Base-by-base conservation (phyloP, 2,113 vertebrate species). In the Tenrec ecaudatus region DNA sequence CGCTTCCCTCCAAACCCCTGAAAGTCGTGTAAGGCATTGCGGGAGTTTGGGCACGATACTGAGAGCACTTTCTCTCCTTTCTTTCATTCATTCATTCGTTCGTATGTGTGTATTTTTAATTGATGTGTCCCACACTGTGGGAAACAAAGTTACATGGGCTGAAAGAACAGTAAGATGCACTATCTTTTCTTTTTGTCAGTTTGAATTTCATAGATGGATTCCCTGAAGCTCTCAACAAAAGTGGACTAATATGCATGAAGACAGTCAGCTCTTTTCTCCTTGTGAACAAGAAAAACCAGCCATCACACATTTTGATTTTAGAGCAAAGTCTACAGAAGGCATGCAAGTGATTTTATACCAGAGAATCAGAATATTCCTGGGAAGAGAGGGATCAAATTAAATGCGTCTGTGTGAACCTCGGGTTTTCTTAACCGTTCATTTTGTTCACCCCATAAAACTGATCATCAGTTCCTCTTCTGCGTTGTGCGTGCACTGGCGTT, bases 161-260 rank as follows among this genome's bases (percentile, higher is more conserved):
- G 20, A 75, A 73, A 85, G 76, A 58, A 86, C 27, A 86, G 16
- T 60, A 75, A 93, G 47, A 79, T 33, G n/a, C 12, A 38, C 68
- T 73, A 36, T 23, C 82, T 53, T 83, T 86, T 64, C 87, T 91
- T 86, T 64, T 14, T 73, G 19, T 76, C 78, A 68, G 5, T 66
- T 87, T 66, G 29, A 47, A 78, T 82, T 88, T 94, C 86, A 89
- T 0, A 91, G 83, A 71, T 73, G 66, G 87, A 86, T 81, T 86
- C 81, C 88, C 84, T 91, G 68, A 88, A 92, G 88, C 66, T 90
- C 92, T 86, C 82, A 85, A 90, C 86, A 83, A 90, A 96, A 90
- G 82, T 64, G 62, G 57, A 71, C 64, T 92, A 76, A 92, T 89
- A 84, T 82, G 68, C 91, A 92, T 66, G 73, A 86, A 89, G 88